Evolutionary conservation across 2,888 invertebrate species (phyloP), one percentile per base, ranked within the genome.

Genomic region (Phymatocera aterrima): DNA sequence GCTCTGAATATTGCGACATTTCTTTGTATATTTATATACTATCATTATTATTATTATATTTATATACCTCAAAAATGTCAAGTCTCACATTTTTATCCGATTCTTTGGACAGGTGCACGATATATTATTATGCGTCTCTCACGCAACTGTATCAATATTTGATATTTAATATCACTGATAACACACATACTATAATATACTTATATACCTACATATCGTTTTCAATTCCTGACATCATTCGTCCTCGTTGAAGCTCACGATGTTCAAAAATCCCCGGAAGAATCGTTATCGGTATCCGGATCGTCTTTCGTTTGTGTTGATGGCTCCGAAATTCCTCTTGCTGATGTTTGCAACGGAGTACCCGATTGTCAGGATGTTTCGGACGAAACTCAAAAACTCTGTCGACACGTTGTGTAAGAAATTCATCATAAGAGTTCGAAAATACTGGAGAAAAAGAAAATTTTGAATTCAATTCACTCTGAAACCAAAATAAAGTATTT

Each of bases 341-440:
- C 84, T 1, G 86, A 92, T 72, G 91, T 93, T 2, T 95, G 95
- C 84, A 92, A 95, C 86, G 92, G 91, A 0, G 87, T 87, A 3
- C 51, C 84, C 0, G 91, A 95, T 79, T 95, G 95, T 85, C 88
- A 91, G 0, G 94, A 95, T 89, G 91, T 91, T 15, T 93, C 93
- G 15, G 95, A 95, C 88, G 95, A 95, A 89, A 91, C 92, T 10
- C 79, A 74, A 51, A 84, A 84, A 77, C 78, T 88, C 12, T 87
- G 87, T 57, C 84, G 83, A 78, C 86, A 84, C 46, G 61, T 86
- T 6, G 78, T 84, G 87, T 87, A 80, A 83, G 85, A 80, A 10
- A 31, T 51, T 24, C 18, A 3, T 10, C 10, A 68, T 28, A 5
- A 3, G 3, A n/a, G n/a, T n/a, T n/a, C n/a, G n/a, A 65, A 21